Evolutionary conservation across 2,113 vertebrate species (phyloP).

Genomic region (Stigmatopora argus): DNA sequence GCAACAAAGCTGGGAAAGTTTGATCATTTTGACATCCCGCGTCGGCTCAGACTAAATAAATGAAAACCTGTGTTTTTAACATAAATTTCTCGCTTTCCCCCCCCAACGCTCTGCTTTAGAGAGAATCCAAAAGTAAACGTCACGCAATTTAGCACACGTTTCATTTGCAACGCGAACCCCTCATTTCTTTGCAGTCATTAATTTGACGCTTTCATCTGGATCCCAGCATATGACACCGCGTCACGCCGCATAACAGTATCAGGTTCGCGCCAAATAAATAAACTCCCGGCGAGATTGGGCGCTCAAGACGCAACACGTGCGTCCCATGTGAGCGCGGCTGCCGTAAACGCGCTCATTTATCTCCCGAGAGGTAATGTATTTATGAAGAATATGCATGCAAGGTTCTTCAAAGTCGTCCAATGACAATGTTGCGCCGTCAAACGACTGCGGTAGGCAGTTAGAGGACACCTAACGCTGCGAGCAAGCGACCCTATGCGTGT

Average conservation of each 20-base stretch:
- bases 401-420: neutral
- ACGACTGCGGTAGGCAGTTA: conserved; percentile 5
- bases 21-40: conserved; percentile 46
- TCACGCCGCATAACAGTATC: conserved; percentile 50
- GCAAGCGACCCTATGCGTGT: conserved; percentile 47
- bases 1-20: conserved; percentile 45
- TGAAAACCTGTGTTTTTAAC: conserved; percentile 43
- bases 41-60: conserved; percentile 20
- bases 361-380: conserved; percentile 2
- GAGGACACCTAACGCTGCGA: conserved; percentile 10
- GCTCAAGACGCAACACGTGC: conserved; percentile 54
- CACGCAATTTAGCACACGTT: conserved; percentile 50
- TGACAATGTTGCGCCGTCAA: neutral
- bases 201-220: conserved; percentile 59
- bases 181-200: conserved; percentile 34
- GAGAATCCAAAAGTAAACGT: conserved; percentile 42
- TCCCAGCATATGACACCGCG: conserved; percentile 51
- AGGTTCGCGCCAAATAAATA: conserved; percentile 60
- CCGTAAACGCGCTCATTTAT: conserved; percentile 34
- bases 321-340: conserved; percentile 48
- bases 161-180: conserved; percentile 43
- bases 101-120: conserved; percentile 20
- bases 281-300: conserved; percentile 51
- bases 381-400: neutral
- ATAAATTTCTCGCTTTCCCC: conserved; percentile 32